phyloP scores from a whole-genome alignment of 1,140 invertebrate genomes.

The Belonocnema kinseyi region DNA sequence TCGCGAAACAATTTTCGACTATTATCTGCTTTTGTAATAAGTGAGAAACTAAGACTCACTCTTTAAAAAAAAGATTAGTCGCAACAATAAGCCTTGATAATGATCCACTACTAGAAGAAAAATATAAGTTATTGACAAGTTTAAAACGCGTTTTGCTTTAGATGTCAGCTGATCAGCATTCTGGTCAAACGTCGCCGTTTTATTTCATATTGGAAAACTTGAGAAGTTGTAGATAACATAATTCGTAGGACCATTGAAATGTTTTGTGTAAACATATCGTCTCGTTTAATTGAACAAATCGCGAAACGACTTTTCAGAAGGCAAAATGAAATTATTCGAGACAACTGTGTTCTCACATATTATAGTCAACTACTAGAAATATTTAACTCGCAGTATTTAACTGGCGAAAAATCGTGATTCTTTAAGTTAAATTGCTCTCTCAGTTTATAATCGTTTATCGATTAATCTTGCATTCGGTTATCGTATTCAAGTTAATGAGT shows the following conservation, averaged over 20 bases:
- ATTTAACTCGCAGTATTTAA: slow-evolving; percentile 28
- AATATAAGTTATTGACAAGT: slow-evolving; percentile 5
- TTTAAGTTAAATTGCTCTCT: not conserved
- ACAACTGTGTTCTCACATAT: slow-evolving; percentile 44
- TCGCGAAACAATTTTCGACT: not conserved
- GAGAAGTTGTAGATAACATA: slow-evolving; percentile 3
- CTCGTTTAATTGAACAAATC: not conserved
- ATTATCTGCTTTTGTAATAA: slow-evolving; percentile 1
- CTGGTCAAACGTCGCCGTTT: slow-evolving; percentile 12
- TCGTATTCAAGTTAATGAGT: slow-evolving; percentile 36
- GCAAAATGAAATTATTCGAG: not conserved
- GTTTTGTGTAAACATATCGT: slow-evolving; percentile 9
- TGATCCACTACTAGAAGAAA: not conserved
- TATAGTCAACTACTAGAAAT: slow-evolving; percentile 44
- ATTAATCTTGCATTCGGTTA: slow-evolving; percentile 46
- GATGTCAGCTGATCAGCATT: not conserved
- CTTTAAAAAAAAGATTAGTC: not conserved
- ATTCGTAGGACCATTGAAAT: slow-evolving; percentile 26
- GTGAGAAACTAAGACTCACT: not conserved
- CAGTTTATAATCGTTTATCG: slow-evolving; percentile 10
- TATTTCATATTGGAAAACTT: not conserved
- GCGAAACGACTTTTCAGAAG: not conserved
- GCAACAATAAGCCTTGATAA: not conserved
- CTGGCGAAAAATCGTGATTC: slow-evolving; percentile 28
- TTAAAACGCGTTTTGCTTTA: slow-evolving; percentile 1